Base-by-base conservation (phyloP, 1,140 invertebrate genomes). In the Dufourea novaeangliae region DNA sequence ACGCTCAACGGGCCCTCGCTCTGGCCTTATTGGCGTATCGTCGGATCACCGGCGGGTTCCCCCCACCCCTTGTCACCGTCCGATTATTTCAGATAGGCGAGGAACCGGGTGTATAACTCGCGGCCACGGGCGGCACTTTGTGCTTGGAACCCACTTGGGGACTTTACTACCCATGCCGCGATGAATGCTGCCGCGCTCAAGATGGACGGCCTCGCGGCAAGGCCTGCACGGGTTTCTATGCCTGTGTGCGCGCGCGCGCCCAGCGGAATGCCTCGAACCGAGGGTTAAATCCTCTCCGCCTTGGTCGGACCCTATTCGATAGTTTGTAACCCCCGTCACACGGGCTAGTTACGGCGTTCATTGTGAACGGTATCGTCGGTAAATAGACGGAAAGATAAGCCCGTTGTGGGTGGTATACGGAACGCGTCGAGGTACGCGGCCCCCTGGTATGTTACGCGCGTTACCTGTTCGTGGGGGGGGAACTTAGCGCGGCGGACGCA, bases 11-110 rank as follows among this genome's bases (percentile, higher is more conserved):
- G 54, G n/a, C n/a, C 46, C 27, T 62, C 68, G 57, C 50, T 64
- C 66, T 44, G 44, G 57, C 83, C 81, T 87, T 88, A 88, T 87
- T 86, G 78, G 80, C 80, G 70, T 85, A 87, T 88, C 87, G 63
- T 27, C 25, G 72, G 73, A 87, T 86, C 80, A 83, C 78, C 37
- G 46, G 32, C 10, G 17, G 22, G 22, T 17, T 56, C 39, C 41
- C 66, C 44, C 32, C 12, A 14, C 50, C 56, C 50, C 50, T 37
- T 83, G 84, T 87, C 86, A 86, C 77, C 67, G 57, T 32, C 66
- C 81, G 81, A 86, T 84, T 84, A 80, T 82, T 80, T 83, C 77
- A 79, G 80, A 86, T 73, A 84, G 63, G 61, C 54, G 62, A 66
- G 64, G 63, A 75, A 61, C 64, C 59, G 68, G 22, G 68, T 46